phyloP scores from a whole-genome alignment of 2,888 invertebrate genomes.

The Ariolimax columbianus region DNA sequence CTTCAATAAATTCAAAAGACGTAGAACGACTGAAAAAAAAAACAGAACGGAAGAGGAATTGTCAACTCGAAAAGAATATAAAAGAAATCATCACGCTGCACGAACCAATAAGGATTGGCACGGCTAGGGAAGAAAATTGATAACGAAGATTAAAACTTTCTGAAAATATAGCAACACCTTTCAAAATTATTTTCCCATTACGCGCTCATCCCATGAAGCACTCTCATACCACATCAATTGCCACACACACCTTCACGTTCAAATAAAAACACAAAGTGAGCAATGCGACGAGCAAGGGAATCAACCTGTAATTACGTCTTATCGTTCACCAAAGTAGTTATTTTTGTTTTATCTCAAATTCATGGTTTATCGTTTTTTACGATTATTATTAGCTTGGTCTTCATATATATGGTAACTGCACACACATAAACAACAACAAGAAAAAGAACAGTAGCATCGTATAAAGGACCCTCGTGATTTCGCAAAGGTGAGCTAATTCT shows the following conservation, averaged over 20 bases:
- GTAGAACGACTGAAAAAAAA: too few species aligned
- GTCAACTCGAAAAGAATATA: too few species aligned
- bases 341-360: constrained; percentile 5
- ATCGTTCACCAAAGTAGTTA: background rate
- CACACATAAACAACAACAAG: too few species aligned
- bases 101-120: too few species aligned
- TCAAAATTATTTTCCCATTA: background rate
- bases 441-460: too few species aligned
- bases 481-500: too few species aligned
- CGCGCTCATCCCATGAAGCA: background rate
- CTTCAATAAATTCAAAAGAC: too few species aligned
- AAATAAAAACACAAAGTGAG: background rate
- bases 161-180: background rate
- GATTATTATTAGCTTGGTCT: background rate
- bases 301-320: background rate
- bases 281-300: background rate
- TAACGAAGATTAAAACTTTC: background rate
- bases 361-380: too few species aligned
- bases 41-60: too few species aligned
- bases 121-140: background rate
- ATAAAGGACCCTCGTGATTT: background rate
- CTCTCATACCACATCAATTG: background rate
- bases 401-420: background rate
- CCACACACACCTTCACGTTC: background rate
- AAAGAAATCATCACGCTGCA: too few species aligned